Conservation (phyloP, 2,113 vertebrate genomes). For the Macrotus californicus region DNA sequence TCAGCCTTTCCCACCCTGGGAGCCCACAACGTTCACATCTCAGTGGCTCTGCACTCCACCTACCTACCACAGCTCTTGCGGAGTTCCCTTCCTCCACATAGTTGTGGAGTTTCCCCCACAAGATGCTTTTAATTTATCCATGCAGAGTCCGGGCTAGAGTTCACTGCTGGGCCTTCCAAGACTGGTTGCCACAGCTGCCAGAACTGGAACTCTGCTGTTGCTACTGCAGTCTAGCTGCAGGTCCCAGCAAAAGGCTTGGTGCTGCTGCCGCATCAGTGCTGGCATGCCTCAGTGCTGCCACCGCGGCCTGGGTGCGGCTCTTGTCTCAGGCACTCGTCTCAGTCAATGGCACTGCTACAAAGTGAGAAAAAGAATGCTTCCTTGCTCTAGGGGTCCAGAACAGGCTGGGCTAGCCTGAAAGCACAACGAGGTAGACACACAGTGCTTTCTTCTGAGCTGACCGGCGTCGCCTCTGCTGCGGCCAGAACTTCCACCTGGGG, state of each 20-base stretch:
- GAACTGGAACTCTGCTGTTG: neutral
- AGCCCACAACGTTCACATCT: neutral
- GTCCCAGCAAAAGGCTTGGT: neutral
- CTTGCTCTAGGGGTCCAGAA: neutral
- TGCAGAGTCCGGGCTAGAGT: neutral
- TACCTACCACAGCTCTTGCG: neutral
- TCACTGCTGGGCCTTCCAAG: neutral
- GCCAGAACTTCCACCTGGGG: neutral
- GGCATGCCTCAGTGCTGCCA: accelerated
- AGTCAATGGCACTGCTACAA: neutral
- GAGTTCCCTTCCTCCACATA: neutral
- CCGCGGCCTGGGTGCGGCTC: neutral
- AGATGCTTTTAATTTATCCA: neutral
- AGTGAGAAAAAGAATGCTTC: neutral
- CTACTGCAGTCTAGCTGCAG: neutral
- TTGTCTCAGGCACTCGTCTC: neutral
- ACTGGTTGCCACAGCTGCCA: neutral
- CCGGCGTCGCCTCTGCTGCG: neutral
- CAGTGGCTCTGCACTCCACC: neutral
- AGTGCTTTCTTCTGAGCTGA: neutral
- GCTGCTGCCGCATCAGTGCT: neutral
- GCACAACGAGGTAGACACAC: neutral
- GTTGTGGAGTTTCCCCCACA: neutral
- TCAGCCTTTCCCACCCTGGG: neutral
- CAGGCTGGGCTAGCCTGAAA: neutral